These are phyloP conservation scores for Volucella inanis DNA, from an alignment of 2,888 invertebrate species.

Conservation along the genomic window DNA sequence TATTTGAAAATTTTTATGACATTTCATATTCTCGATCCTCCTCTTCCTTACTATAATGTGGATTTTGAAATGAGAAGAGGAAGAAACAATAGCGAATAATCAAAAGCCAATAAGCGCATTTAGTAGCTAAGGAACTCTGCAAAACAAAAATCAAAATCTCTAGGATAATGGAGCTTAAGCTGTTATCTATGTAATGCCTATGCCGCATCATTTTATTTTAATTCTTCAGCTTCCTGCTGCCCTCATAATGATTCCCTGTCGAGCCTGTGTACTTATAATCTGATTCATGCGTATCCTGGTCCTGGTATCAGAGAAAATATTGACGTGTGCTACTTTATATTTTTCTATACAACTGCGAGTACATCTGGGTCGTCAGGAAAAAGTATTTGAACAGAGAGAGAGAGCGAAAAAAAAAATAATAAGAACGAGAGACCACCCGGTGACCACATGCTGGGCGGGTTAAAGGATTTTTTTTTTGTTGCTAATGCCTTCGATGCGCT, in stretches of 20 bases:
- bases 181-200: slow-evolving; percentile 34
- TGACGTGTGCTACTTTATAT: slow-evolving; percentile 73
- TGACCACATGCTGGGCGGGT: slow-evolving; percentile 69
- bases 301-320: slow-evolving; percentile 63
- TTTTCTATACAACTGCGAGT: background rate
- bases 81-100: slow-evolving; percentile 57
- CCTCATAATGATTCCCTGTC: slow-evolving; percentile 57
- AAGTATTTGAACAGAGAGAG: slow-evolving; percentile 16
- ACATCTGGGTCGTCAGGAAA: slow-evolving; percentile 47
- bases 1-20: slow-evolving; percentile 40
- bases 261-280: slow-evolving; percentile 67
- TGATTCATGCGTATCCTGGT: slow-evolving; percentile 66
- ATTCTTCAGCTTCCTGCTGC: slow-evolving; percentile 25
- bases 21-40: slow-evolving; percentile 33
- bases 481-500: slow-evolving; percentile 33
- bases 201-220: slow-evolving; percentile 14
- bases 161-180: slow-evolving; percentile 57
- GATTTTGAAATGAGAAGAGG: slow-evolving; percentile 32
- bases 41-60: slow-evolving; percentile 14
- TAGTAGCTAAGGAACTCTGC: slow-evolving; percentile 9
- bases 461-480: slow-evolving; percentile 44
- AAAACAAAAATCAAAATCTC: slow-evolving; percentile 13
- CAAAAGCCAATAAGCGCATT: slow-evolving; percentile 61
- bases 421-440: slow-evolving; percentile 70
- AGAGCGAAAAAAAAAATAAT: slow-evolving; percentile 32